These are phyloP conservation scores for Scomberomorus guttatus DNA, from an alignment of 2,797 vertebrate genomes.

Conservation along the genomic window DNA sequence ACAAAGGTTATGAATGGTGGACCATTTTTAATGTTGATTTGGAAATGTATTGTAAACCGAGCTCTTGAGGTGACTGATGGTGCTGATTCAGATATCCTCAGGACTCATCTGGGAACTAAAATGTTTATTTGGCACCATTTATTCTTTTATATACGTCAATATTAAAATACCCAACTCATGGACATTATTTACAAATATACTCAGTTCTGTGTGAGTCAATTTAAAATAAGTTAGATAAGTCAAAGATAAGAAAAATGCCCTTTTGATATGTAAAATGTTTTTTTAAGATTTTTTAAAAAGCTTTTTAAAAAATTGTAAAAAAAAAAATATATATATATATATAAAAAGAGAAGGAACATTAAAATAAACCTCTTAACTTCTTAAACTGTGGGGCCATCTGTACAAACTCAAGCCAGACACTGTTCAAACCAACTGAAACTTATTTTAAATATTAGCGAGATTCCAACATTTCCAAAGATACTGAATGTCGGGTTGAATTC, in stretches of 20 bases:
- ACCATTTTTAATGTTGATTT: slow-evolving; percentile 28
- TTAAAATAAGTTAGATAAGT: not conserved
- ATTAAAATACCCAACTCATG: not conserved
- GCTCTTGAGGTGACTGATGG: not conserved
- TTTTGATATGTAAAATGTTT: not conserved
- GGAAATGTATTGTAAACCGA: not conserved
- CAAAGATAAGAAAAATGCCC: not conserved
- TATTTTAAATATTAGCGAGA: too few species aligned
- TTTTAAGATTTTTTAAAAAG: not conserved
- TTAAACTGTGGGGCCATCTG: too few species aligned
- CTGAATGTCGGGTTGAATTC: too few species aligned
- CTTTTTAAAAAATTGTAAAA: not conserved
- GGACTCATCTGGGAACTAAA: not conserved
- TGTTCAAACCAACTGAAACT: too few species aligned
- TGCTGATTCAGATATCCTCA: not conserved
- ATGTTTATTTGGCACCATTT: not conserved
- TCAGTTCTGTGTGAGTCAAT: not conserved
- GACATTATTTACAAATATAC: not conserved
- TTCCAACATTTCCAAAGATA: too few species aligned
- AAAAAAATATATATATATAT: too few species aligned
- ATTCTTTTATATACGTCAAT: slow-evolving; percentile 5
- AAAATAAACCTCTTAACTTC: too few species aligned
- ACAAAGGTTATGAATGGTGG: slow-evolving; percentile 71
- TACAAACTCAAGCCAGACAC: too few species aligned
- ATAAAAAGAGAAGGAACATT: too few species aligned